phyloP scores from a whole-genome alignment of 2,797 vertebrate genomes.

The Periparus ater region DNA sequence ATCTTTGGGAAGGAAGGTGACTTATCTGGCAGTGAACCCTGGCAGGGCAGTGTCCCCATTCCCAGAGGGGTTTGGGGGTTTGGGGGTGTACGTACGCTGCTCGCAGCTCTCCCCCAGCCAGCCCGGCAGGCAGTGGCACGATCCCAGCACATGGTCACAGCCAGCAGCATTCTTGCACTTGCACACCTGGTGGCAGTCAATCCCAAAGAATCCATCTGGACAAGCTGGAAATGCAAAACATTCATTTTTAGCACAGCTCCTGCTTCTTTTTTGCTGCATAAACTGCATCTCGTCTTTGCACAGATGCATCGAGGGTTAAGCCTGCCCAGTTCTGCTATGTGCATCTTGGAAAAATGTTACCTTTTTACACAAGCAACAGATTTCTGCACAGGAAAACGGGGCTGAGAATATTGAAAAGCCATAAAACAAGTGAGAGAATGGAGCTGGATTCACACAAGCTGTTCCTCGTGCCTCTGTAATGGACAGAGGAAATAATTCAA shows the following conservation, averaged over 20 bases:
- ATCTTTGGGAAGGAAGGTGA: background rate
- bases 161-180: conserved; percentile 83
- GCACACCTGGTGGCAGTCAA: conserved; percentile 84
- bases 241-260: background rate
- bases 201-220: conserved; percentile 81
- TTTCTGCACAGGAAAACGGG: background rate
- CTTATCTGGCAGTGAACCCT: background rate
- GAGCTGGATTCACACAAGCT: background rate
- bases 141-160: conserved; percentile 82
- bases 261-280: background rate
- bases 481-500: background rate
- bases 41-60: accelerated
- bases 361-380: background rate
- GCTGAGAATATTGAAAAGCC: background rate
- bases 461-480: background rate
- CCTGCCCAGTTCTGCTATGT: background rate
- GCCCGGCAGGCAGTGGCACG: conserved; percentile 74
- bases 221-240: conserved; percentile 76
- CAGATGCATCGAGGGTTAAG: background rate
- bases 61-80: background rate
- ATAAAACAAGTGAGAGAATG: background rate
- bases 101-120: conserved; percentile 78
- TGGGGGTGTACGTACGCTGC: background rate
- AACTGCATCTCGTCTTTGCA: background rate
- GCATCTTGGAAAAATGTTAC: background rate